Evolutionary conservation across 1,140 invertebrate genomes (phyloP).

Genomic region (Archegozetes longisetosus): DNA sequence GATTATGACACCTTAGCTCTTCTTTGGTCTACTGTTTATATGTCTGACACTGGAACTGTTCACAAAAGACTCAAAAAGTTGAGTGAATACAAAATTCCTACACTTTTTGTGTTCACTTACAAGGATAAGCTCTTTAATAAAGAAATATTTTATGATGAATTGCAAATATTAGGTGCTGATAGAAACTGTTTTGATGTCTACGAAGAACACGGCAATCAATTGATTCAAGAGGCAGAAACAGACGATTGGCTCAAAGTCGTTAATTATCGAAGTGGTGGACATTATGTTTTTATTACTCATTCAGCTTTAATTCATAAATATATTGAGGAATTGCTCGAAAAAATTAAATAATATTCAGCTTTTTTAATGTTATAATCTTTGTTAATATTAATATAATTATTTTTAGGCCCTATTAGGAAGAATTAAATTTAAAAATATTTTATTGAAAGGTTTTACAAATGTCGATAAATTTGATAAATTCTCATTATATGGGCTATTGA

Average conservation of each 20-base stretch:
- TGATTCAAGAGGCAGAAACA: background rate
- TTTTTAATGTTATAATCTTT: no score
- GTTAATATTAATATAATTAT: no score
- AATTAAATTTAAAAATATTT: no score
- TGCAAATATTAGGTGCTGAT: background rate
- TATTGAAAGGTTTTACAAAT: no score
- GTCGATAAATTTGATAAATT: no score
- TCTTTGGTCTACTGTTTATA: background rate
- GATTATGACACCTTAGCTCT: background rate
- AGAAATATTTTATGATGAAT: background rate
- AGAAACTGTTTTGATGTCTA: constrained; percentile 8
- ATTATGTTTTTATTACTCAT: constrained; percentile 7
- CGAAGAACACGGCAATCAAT: constrained; percentile 6
- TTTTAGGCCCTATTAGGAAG: no score
- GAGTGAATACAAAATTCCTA: background rate
- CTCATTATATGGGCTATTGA: no score
- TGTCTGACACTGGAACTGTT: constrained; percentile 1
- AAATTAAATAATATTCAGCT: background rate
- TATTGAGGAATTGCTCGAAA: constrained; percentile 7
- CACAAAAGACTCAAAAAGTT: background rate
- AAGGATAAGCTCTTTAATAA: constrained; percentile 4
- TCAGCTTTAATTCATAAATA: background rate
- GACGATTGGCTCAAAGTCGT: constrained; percentile 1
- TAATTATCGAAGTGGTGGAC: constrained; percentile 7
- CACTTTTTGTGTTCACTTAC: constrained; percentile 6